Evolutionary conservation across 2,888 invertebrate species (phyloP), one percentile per base, ranked within the genome.

Genomic region (Lithophane socia): DNA sequence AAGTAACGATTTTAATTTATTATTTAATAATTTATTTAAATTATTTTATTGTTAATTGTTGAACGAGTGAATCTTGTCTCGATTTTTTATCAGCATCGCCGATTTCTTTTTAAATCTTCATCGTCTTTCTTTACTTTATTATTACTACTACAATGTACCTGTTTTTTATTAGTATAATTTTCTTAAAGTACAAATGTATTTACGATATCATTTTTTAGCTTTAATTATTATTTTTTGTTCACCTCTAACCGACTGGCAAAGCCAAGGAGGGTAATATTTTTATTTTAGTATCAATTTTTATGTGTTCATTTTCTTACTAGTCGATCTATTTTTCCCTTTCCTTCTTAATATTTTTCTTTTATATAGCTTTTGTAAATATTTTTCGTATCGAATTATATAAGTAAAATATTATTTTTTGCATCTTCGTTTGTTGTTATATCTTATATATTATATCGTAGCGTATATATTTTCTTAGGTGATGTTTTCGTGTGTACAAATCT

Each of bases 11-110:
- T 91, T 93, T 95, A 95, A 95, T 93, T 95, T 94, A 93, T 92
- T 94, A 92, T 93, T 94, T 93, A 93, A 92, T 95, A 94, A 96
- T 94, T 96, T 96, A 96, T 95, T 94, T 92, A 93, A 94, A 92
- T 94, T 93, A 94, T 91, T 92, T 16, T 82, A 83, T 75, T 90
- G 89, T 90, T 85, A 83, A 85, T 85, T 85, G 83, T 82, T 92
- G 90, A 87, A 93, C 92, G 94, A 95, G 94, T 94, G 94, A 88
- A 91, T 94, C 94, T 95, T 94, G 94, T 94, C 94, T 92, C 84
- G 84, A 88, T 86, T 90, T 89, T 90, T 90, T 89, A 86, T 86
- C 86, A 89, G 91, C 92, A 92, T 93, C 92, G 89, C 92, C 91
- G 72, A 65, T 65, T 80, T 79, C 79, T 83, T 82, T 82, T 67